These are phyloP conservation scores for Tenrec ecaudatus DNA, from an alignment of 2,113 vertebrate species.

Conservation along the genomic window DNA sequence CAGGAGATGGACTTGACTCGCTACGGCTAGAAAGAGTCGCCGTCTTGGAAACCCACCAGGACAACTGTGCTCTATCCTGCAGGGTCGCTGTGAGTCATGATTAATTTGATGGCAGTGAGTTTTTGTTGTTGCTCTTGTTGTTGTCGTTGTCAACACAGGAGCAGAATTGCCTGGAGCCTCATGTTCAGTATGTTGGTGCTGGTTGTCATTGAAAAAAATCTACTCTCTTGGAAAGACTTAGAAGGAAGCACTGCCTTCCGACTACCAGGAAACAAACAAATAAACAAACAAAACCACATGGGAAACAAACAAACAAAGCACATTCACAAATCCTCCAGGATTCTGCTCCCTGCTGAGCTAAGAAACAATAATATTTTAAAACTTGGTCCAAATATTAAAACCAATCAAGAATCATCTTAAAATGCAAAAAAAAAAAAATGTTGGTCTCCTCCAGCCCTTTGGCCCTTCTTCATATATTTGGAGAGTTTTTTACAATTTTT, in stretches of 20 bases:
- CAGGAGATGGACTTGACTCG: too few species aligned
- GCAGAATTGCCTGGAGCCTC: background rate
- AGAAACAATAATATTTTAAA: slow-evolving; percentile 23
- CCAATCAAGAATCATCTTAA: background rate
- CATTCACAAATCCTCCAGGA: background rate
- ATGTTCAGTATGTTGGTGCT: background rate
- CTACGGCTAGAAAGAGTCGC: too few species aligned
- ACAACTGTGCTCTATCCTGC: too few species aligned
- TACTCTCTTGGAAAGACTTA: slow-evolving; percentile 15
- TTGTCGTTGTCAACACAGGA: background rate
- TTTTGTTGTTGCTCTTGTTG: background rate
- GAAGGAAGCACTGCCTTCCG: background rate
- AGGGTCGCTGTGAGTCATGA: too few species aligned
- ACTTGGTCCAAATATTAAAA: slow-evolving; percentile 39
- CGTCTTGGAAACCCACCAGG: too few species aligned
- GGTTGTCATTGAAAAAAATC: background rate
- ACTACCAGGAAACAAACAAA: background rate
- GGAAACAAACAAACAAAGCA: background rate
- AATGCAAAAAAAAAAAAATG: background rate
- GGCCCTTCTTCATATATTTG: slow-evolving; percentile 36
- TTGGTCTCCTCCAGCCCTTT: background rate
- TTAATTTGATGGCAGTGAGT: too few species aligned
- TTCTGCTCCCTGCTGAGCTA: background rate
- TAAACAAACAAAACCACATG: background rate
- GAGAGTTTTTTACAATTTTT: background rate